These are phyloP conservation scores for Fukomys damarensis DNA, from an alignment of 2,113 vertebrate species.

Conservation along the genomic window DNA sequence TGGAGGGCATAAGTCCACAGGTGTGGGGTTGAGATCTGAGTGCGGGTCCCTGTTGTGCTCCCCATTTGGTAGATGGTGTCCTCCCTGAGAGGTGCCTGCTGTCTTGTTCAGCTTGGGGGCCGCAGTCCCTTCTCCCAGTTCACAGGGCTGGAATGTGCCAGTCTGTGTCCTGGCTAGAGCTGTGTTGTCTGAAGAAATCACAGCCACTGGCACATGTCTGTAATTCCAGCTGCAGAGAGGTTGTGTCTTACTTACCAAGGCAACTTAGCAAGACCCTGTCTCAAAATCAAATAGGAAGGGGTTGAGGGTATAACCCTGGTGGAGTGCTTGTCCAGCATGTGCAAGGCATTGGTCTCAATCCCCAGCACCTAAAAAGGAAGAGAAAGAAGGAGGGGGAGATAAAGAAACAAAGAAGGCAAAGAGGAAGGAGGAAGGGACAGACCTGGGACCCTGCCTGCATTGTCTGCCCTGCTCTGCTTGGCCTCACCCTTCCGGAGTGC, in stretches of 20 bases:
- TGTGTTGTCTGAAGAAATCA: background rate
- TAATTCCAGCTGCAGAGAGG: background rate
- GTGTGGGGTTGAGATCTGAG: too few relatives aligned
- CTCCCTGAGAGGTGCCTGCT: background rate
- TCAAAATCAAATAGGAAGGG: background rate
- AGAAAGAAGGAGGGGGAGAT: background rate
- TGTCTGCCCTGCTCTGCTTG: background rate
- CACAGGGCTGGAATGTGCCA: fast-evolving
- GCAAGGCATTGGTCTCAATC: background rate
- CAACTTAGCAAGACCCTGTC: background rate
- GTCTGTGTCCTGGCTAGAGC: background rate
- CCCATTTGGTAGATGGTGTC: background rate
- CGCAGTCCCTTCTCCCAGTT: background rate
- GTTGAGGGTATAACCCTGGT: background rate
- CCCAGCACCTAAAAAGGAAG: background rate
- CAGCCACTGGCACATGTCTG: background rate
- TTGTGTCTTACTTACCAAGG: background rate
- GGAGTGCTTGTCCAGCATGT: background rate
- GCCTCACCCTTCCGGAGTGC: background rate
- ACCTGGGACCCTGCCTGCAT: background rate
- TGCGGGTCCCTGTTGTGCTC: background rate
- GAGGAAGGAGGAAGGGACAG: background rate
- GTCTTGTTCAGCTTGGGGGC: background rate
- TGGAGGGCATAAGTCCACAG: too few relatives aligned
- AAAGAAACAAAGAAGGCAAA: too few relatives aligned